Evolutionary conservation across 1,140 invertebrate species (phyloP).

Genomic region (Elysia chlorotica): DNA sequence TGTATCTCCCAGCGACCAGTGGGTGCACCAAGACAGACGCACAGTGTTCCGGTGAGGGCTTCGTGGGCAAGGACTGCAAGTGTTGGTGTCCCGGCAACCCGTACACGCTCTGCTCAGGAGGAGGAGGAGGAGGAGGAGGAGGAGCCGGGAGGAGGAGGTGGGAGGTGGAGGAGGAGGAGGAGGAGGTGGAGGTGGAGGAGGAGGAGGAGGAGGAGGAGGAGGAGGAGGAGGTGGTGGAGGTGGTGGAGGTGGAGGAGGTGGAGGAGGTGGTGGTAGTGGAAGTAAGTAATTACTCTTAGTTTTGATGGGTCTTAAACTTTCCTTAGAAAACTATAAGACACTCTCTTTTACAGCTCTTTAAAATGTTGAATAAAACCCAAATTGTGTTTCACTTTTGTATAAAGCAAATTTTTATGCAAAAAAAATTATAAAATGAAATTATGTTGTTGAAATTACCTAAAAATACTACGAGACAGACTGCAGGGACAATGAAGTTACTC

Average conservation of each 20-base stretch:
- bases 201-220: neutral
- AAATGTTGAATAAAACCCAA: no score
- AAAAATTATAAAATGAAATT: no score
- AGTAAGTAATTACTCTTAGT: no score
- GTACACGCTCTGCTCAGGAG: constrained; percentile 18
- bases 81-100: constrained; percentile 34
- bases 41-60: constrained; percentile 33
- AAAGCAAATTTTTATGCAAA: no score
- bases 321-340: no score
- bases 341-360: no score
- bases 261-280: neutral
- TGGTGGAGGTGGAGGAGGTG: neutral
- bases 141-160: neutral
- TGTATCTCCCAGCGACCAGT: neutral
- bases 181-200: neutral
- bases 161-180: neutral
- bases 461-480: no score
- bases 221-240: neutral
- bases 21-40: constrained; percentile 4
- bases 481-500: no score
- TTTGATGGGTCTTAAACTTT: no score
- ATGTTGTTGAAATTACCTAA: no score
- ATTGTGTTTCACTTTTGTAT: no score
- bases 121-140: neutral
- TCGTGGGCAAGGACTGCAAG: constrained; percentile 36